These are phyloP conservation scores for Daboia siamensis DNA, from an alignment of 2,113 vertebrate genomes.

Conservation along the genomic window DNA sequence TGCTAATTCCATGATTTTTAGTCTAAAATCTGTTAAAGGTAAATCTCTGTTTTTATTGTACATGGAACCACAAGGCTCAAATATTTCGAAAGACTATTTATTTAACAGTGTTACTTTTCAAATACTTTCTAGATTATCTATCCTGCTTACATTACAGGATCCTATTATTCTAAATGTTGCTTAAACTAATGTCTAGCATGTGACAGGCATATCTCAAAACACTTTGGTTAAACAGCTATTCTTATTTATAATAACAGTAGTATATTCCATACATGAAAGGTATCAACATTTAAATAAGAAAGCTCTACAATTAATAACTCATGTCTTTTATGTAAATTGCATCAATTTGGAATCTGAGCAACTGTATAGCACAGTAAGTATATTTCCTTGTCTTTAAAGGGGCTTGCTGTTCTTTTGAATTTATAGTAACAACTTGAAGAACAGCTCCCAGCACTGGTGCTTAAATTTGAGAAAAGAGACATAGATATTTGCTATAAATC, in stretches of 20 bases:
- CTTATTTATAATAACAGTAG: background rate
- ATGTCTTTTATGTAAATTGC: conserved; percentile 26
- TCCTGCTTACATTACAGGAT: background rate
- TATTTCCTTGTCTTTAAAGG: conserved; percentile 18
- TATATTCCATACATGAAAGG: conserved; percentile 9
- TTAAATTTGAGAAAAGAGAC: conserved; percentile 36
- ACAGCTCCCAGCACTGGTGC: conserved; percentile 22
- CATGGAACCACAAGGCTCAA: background rate
- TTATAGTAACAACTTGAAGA: conserved; percentile 37
- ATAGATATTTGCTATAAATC: conserved; percentile 30
- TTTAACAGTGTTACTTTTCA: background rate
- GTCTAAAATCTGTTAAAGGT: background rate
- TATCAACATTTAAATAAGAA: background rate
- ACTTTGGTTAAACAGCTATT: background rate
- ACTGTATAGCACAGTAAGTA: background rate
- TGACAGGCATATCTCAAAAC: background rate
- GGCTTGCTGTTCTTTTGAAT: conserved; percentile 16
- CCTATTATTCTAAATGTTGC: background rate
- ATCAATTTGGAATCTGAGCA: conserved; percentile 10
- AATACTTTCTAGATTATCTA: background rate
- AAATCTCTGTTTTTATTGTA: background rate
- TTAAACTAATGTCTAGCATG: background rate
- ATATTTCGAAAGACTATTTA: background rate
- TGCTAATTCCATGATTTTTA: background rate
- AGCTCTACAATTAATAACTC: conserved; percentile 11